These are phyloP conservation scores for Pterocles gutturalis DNA, from an alignment of 2,113 vertebrate genomes.

Conservation along the genomic window DNA sequence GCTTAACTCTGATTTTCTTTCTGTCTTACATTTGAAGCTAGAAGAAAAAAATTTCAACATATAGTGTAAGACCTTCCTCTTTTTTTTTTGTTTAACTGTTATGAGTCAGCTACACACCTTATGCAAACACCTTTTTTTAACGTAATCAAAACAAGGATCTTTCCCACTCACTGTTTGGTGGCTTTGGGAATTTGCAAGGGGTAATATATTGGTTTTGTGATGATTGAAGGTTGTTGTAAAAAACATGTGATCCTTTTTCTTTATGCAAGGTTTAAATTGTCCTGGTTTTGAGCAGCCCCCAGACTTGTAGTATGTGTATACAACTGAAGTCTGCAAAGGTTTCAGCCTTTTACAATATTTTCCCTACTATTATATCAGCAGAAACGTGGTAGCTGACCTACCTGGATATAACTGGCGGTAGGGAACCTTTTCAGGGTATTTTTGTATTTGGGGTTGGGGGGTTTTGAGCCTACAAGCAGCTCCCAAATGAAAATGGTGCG, in stretches of 20 bases:
- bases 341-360: constrained; percentile 6
- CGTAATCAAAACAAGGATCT: neutral
- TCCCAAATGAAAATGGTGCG: neutral
- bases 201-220: neutral
- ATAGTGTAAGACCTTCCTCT: neutral
- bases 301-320: neutral
- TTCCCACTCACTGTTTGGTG: neutral
- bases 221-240: neutral
- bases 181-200: neutral
- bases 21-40: neutral
- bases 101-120: constrained; percentile 15
- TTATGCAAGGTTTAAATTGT: neutral
- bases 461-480: neutral
- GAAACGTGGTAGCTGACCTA: neutral
- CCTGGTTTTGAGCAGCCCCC: neutral
- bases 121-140: neutral
- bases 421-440: neutral
- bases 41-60: neutral
- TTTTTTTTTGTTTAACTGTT: neutral
- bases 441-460: neutral
- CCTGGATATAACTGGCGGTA: neutral
- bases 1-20: neutral
- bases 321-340: neutral
- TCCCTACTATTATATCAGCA: neutral
- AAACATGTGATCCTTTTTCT: neutral